phyloP scores from a whole-genome alignment of 2,888 invertebrate species.

The Ophioninae sp. region DNA sequence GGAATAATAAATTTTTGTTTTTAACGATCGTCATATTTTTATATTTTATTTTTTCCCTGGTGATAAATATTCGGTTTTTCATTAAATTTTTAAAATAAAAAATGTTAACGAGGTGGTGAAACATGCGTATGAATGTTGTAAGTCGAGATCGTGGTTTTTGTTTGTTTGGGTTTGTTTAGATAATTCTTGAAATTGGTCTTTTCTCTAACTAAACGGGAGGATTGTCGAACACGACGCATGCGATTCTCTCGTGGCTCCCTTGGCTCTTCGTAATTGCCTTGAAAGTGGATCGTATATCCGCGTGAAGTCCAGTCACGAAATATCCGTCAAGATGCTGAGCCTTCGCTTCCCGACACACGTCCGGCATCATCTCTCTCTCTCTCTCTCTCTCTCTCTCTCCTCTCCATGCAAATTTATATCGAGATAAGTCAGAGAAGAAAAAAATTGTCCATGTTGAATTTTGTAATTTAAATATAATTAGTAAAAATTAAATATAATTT shows the following conservation, averaged over 20 bases:
- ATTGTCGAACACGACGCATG: slow-evolving; percentile 34
- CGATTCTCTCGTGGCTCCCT: slow-evolving; percentile 38
- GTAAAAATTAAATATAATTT: too few species aligned
- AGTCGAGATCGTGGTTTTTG: background rate
- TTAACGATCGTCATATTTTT: background rate
- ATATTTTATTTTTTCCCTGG: background rate
- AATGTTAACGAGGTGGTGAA: background rate
- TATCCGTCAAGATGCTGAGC: slow-evolving; percentile 39
- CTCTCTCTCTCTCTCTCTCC: too few species aligned
- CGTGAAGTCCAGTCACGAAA: slow-evolving; percentile 51
- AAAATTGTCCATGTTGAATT: too few species aligned
- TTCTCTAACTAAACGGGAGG: slow-evolving; percentile 5
- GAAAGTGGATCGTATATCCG: slow-evolving; percentile 60
- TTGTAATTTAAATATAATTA: too few species aligned
- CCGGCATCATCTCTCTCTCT: slow-evolving; percentile 44
- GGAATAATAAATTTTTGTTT: too few species aligned
- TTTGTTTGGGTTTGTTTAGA: background rate
- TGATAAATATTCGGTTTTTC: background rate
- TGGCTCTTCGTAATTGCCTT: slow-evolving; percentile 57
- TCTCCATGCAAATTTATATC: background rate
- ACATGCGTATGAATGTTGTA: background rate
- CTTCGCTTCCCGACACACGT: slow-evolving; percentile 19
- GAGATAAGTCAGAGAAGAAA: too few species aligned
- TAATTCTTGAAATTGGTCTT: slow-evolving; percentile 16
- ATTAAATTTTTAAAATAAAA: background rate